phyloP scores from a whole-genome alignment of 2,113 vertebrate species.

The Laticauda laticaudata region DNA sequence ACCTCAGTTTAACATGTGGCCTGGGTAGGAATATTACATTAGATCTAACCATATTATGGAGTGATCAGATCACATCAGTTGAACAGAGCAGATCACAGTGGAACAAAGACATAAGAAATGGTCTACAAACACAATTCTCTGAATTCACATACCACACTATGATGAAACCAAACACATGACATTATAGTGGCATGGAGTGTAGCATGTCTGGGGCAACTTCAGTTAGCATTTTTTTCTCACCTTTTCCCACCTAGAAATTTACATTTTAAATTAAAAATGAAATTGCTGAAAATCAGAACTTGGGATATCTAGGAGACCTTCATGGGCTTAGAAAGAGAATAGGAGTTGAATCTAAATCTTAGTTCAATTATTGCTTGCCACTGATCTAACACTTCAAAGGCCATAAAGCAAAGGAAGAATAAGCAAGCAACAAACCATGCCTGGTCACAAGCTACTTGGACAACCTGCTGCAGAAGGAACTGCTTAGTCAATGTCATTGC shows the following conservation, averaged over 20 bases:
- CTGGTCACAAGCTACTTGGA: not conserved
- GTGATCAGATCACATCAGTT: not conserved
- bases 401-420: not conserved
- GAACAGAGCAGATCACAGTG: not conserved
- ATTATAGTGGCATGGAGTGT: not conserved
- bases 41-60: not conserved
- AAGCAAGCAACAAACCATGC: not conserved
- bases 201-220: not conserved
- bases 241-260: not conserved
- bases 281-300: not conserved
- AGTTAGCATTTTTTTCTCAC: not conserved
- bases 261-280: not conserved
- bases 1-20: not conserved
- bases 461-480: not conserved
- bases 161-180: not conserved
- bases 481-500: not conserved
- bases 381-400: not conserved
- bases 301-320: not conserved
- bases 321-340: not conserved
- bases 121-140: not conserved
- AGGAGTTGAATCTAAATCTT: not conserved
- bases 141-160: not conserved
- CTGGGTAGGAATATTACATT: not conserved
- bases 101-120: not conserved
- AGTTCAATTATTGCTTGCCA: not conserved